phyloP scores from a whole-genome alignment of 2,113 vertebrate species.

The Holacanthus passer region DNA sequence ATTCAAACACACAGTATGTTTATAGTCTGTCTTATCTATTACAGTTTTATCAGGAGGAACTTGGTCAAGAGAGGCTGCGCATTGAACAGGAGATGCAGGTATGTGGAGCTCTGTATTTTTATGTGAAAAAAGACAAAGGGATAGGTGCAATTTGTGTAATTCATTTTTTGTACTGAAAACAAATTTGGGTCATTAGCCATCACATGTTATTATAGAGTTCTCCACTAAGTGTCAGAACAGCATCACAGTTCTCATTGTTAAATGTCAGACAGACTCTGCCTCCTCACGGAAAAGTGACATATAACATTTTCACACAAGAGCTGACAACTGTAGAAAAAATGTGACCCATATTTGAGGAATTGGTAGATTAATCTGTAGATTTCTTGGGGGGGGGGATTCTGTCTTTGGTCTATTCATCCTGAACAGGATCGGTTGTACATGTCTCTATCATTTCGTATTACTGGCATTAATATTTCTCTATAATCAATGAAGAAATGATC shows the following conservation, averaged over 20 bases:
- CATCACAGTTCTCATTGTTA: conserved; percentile 23
- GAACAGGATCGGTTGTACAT: too few species aligned
- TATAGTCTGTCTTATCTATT: conserved; percentile 30
- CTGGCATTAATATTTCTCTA: too few species aligned
- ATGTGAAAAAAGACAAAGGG: not conserved
- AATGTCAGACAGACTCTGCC: conserved; percentile 51
- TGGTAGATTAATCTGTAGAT: too few species aligned
- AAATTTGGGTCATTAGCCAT: not conserved
- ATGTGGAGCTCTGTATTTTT: conserved; percentile 23
- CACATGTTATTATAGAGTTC: conserved; percentile 11
- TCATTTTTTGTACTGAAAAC: not conserved
- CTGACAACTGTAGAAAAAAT: not conserved
- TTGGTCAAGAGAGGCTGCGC: conserved; percentile 83
- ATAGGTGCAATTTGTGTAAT: not conserved
- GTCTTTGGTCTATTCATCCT: too few species aligned
- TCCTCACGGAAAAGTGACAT: conserved; percentile 50
- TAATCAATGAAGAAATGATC: too few species aligned
- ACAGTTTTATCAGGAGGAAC: conserved; percentile 87
- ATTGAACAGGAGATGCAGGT: conserved; percentile 88
- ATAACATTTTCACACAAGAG: conserved; percentile 26
- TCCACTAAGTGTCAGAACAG: conserved; percentile 56
- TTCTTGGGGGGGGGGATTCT: too few species aligned
- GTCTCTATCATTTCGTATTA: too few species aligned
- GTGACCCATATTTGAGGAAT: conserved; percentile 2
- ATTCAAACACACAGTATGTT: not conserved